A percentile compares a stretch with the other conserved stretches of the same genome.
These are phyloP conservation scores for Drosophila paramelanica DNA, from an alignment of 2,888 invertebrate species.

Conservation along the genomic window DNA sequence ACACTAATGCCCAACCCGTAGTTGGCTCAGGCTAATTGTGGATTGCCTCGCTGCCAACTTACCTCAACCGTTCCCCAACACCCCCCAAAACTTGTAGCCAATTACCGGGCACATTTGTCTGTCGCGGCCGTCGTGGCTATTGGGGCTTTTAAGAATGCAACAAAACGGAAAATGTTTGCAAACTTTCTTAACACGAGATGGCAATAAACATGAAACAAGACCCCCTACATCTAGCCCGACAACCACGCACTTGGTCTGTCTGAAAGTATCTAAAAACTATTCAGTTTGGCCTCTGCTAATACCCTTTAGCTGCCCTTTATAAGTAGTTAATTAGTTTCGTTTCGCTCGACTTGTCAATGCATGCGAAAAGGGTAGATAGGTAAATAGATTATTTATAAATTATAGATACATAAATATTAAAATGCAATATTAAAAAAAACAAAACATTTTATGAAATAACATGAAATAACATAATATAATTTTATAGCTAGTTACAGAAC, in stretches of 20 bases:
- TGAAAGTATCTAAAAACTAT: conserved; percentile 53
- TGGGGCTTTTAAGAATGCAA: conserved; percentile 53
- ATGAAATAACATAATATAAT: no score
- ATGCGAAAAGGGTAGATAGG: neutral
- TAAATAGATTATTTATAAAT: no score
- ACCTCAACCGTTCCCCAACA: neutral
- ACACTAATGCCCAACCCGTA: conserved; percentile 57
- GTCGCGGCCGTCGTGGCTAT: conserved; percentile 28
- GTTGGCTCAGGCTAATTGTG: conserved; percentile 53
- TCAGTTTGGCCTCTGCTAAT: conserved; percentile 40
- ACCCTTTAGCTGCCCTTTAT: conserved; percentile 15
- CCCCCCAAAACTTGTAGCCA: conserved; percentile 34
- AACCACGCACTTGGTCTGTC: conserved; percentile 15
- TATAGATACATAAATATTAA: neutral
- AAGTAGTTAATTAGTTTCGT: neutral
- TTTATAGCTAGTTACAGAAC: no score
- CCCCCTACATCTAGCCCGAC: conserved; percentile 10
- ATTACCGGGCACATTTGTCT: conserved; percentile 65
- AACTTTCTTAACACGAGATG: conserved; percentile 69
- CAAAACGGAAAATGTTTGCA: conserved; percentile 57
- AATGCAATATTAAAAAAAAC: neutral
- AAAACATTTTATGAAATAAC: no score
- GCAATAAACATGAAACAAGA: conserved; percentile 59
- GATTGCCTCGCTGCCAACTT: conserved; percentile 9
- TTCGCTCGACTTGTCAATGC: no score